These are phyloP conservation scores for Diplodus sargus DNA, from an alignment of 2,797 vertebrate species.

Conservation along the genomic window DNA sequence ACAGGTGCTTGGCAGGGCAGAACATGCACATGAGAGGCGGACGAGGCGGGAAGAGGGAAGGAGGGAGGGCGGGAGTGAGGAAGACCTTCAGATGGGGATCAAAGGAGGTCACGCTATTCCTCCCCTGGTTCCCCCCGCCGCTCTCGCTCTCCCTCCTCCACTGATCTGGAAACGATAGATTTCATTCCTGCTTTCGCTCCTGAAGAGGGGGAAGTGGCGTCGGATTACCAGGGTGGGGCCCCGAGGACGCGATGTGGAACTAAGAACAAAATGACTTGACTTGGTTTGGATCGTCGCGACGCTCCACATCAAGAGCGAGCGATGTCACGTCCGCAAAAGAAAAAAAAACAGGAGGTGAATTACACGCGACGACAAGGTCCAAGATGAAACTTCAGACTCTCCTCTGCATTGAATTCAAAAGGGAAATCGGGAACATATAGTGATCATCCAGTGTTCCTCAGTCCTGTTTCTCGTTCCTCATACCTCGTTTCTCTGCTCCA, in stretches of 20 bases:
- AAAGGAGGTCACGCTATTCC: constrained; percentile 77
- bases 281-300: constrained; percentile 36
- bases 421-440: background rate
- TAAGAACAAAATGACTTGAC: constrained; percentile 56
- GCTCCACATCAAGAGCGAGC: constrained; percentile 13
- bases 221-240: constrained; percentile 62
- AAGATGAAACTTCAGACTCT: background rate
- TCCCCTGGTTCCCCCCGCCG: constrained; percentile 24
- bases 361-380: background rate
- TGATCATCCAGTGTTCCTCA: background rate
- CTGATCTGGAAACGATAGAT: constrained; percentile 81
- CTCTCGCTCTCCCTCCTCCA: constrained; percentile 53
- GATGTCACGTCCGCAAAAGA: background rate
- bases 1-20: constrained; percentile 84
- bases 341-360: constrained; percentile 5
- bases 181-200: constrained; percentile 74
- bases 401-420: background rate
- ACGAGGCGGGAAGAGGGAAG: constrained; percentile 47
- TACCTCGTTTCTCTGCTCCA: too few relatives aligned
- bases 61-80: constrained; percentile 58
- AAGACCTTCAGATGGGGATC: constrained; percentile 75
- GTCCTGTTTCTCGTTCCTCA: too few relatives aligned
- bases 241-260: constrained; percentile 62
- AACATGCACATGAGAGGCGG: constrained; percentile 38
- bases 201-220: constrained; percentile 69